phyloP scores from a whole-genome alignment of 2,888 invertebrate genomes.

The Aleiodes testaceus region DNA sequence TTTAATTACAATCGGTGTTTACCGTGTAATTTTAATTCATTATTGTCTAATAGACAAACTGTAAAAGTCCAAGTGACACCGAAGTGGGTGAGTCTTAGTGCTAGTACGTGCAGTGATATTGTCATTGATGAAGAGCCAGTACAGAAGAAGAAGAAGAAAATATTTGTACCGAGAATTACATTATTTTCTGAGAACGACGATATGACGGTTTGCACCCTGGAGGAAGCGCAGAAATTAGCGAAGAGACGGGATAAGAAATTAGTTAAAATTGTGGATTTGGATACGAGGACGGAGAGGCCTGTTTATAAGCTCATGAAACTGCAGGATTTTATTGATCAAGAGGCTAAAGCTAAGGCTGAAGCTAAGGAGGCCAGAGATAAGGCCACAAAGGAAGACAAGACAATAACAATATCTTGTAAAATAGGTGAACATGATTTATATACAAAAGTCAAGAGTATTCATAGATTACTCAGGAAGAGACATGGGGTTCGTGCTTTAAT shows the following conservation, averaged over 20 bases:
- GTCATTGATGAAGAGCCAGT: conserved; percentile 20
- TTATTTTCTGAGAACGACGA: conserved; percentile 77
- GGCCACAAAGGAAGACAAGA: conserved; percentile 60
- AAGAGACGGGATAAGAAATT: conserved; percentile 81
- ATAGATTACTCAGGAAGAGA: conserved; percentile 65
- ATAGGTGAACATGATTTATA: conserved; percentile 69
- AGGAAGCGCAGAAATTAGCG: conserved; percentile 82
- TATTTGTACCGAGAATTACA: conserved; percentile 75
- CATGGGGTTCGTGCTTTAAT: conserved; percentile 65
- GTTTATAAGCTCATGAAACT: conserved; percentile 82
- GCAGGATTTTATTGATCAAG: conserved; percentile 75
- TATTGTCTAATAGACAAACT: neutral
- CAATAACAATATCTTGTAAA: conserved; percentile 62
- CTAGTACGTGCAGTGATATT: neutral
- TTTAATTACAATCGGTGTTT: conserved; percentile 15
- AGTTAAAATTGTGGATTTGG: conserved; percentile 80
- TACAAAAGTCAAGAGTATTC: conserved; percentile 65
- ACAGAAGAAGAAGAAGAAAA: conserved; percentile 61
- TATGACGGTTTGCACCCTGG: conserved; percentile 78
- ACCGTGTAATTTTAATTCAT: neutral
- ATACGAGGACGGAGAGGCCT: conserved; percentile 80
- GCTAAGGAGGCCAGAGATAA: conserved; percentile 41
- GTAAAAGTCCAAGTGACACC: conserved; percentile 6
- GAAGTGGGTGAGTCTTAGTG: neutral
- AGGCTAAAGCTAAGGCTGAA: conserved; percentile 62